A percentile compares a stretch with the other conserved stretches of the same genome.
Conservation (phyloP, 2,888 invertebrate species). For the Eledone cirrhosa region DNA sequence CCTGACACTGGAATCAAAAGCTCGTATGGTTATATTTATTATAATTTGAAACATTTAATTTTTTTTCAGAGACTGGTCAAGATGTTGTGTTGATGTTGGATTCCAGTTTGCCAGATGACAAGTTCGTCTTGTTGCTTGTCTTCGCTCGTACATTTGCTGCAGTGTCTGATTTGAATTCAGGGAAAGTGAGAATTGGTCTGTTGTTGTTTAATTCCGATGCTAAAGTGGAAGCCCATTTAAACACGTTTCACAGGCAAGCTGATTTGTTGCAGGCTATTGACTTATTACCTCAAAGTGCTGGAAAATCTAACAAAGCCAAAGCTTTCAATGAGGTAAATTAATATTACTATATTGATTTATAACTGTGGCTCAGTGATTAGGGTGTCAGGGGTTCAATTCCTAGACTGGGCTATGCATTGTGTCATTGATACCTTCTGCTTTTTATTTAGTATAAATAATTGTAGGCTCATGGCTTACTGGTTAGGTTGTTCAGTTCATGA, state of each 20-base stretch:
- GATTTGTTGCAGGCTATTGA: conserved; percentile 36
- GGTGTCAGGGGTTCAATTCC: too few species aligned
- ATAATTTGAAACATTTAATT: not conserved
- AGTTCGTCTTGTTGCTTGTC: conserved; percentile 46
- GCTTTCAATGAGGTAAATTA: conserved; percentile 40
- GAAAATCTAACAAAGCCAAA: conserved; percentile 50
- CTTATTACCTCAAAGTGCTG: conserved; percentile 29
- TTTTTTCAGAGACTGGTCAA: conserved; percentile 36
- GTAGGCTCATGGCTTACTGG: too few species aligned
- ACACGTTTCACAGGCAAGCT: conserved; percentile 40
- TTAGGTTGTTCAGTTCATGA: too few species aligned
- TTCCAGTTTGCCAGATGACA: conserved; percentile 44
- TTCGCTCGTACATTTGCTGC: conserved; percentile 42
- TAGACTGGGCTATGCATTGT: too few species aligned
- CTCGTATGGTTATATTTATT: too few species aligned
- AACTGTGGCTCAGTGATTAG: too few species aligned
- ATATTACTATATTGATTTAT: not conserved
- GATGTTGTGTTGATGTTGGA: conserved; percentile 52
- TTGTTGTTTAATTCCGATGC: conserved; percentile 42
- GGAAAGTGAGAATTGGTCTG: conserved; percentile 49
- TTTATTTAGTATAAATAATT: too few species aligned
- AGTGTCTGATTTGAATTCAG: conserved; percentile 49
- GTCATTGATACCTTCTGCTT: too few species aligned
- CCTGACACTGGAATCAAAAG: too few species aligned
- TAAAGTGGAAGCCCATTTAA: conserved; percentile 42